A percentile compares a stretch with the other conserved stretches of the same genome.
Conservation (phyloP, 1,140 invertebrate species). For the Grapholita molesta region DNA sequence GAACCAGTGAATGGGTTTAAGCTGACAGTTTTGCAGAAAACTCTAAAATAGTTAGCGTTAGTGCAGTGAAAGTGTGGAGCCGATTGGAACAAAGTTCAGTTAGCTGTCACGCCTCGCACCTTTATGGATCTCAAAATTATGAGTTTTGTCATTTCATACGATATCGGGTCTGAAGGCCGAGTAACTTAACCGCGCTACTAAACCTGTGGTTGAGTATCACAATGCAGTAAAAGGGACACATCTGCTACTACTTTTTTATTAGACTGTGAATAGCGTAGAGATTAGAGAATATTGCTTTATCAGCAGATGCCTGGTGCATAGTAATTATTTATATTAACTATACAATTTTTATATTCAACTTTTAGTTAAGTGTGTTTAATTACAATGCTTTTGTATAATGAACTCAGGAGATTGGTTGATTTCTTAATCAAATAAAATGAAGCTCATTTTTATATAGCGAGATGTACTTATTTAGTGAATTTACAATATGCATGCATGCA, state of each 20-base stretch:
- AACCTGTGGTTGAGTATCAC: constrained; percentile 36
- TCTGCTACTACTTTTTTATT: constrained; percentile 42
- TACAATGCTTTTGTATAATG: constrained; percentile 34
- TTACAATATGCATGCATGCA: constrained; percentile 13
- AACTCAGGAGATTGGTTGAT: constrained; percentile 20
- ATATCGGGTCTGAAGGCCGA: constrained; percentile 14
- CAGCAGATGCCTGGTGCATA: constrained; percentile 54
- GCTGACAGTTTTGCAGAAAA: constrained; percentile 54
- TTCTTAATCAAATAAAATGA: constrained; percentile 29
- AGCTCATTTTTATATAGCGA: constrained; percentile 47
- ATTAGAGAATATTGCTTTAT: constrained; percentile 42
- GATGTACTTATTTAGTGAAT: constrained; percentile 45
- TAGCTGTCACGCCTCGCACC: constrained; percentile 37
- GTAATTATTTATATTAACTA: constrained; percentile 56
- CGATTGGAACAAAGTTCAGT: constrained; percentile 50
- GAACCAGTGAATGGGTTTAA: constrained; percentile 63
- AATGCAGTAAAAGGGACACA: constrained; percentile 36
- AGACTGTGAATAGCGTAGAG: constrained; percentile 57
- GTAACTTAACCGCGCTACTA: neutral
- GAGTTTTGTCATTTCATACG: constrained; percentile 23
- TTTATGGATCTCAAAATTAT: constrained; percentile 57
- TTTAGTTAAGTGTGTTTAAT: constrained; percentile 41
- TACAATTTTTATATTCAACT: constrained; percentile 51
- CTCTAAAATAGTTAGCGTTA: constrained; percentile 52
- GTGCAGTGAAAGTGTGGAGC: constrained; percentile 49